phyloP scores from a whole-genome alignment of 2,113 vertebrate species.

The Lycaon pictus region DNA sequence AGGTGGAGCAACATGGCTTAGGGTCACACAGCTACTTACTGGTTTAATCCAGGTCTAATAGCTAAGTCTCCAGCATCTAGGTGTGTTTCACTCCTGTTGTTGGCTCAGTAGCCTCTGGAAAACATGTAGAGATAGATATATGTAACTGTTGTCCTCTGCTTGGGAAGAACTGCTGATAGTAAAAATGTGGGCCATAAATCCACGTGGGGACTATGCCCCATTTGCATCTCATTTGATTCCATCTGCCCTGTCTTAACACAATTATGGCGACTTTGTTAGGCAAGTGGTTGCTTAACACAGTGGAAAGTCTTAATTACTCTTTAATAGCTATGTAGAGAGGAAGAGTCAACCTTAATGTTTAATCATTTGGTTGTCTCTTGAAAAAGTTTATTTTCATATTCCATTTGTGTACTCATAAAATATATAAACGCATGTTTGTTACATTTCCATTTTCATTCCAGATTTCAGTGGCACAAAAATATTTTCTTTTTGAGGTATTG shows the following conservation, averaged over 20 bases:
- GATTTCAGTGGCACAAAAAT: conserved; percentile 68
- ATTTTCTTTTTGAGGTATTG: conserved; percentile 73
- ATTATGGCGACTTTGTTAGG: conserved; percentile 61
- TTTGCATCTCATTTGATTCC: conserved; percentile 67
- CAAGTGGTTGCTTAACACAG: conserved; percentile 73
- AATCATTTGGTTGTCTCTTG: conserved; percentile 62
- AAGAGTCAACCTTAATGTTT: conserved; percentile 60
- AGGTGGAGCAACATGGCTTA: neutral
- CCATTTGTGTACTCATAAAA: conserved; percentile 59
- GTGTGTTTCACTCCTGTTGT: neutral
- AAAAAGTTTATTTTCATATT: conserved; percentile 59
- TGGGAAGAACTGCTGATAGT: conserved; percentile 9
- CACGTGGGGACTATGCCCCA: neutral
- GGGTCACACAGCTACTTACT: neutral
- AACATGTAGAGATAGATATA: neutral
- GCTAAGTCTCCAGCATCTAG: neutral
- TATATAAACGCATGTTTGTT: conserved; percentile 53
- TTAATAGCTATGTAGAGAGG: conserved; percentile 58
- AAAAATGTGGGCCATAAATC: conserved; percentile 13
- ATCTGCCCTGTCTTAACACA: conserved; percentile 57
- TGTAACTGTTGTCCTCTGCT: neutral
- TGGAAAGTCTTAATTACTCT: conserved; percentile 78
- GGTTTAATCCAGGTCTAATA: neutral
- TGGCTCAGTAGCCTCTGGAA: neutral
- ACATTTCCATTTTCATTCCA: conserved; percentile 65